These are phyloP conservation scores for Helobdella robusta DNA, from an alignment of 2,888 invertebrate genomes.

Conservation along the genomic window DNA sequence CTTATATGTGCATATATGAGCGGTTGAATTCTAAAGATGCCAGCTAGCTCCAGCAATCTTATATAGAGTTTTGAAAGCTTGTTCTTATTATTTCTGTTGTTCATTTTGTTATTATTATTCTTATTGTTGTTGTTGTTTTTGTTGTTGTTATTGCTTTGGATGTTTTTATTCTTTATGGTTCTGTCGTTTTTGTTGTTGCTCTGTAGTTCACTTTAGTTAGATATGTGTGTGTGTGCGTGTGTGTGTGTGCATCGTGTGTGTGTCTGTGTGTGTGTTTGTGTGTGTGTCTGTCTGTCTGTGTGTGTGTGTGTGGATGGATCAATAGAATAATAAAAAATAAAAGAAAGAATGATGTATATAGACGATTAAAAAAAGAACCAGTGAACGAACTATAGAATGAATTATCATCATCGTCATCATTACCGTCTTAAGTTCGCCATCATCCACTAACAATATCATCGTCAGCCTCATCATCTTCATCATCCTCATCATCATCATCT, in stretches of 20 bases:
- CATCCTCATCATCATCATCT: slow-evolving; percentile 20
- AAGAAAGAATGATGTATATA: too few species aligned
- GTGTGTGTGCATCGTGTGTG: too few species aligned
- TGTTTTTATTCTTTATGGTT: neutral
- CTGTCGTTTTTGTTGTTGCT: neutral
- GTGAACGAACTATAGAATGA: neutral
- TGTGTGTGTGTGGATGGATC: neutral
- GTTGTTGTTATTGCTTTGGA: neutral
- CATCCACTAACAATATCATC: slow-evolving; percentile 18
- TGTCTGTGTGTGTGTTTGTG: too few species aligned
- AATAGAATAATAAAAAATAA: too few species aligned
- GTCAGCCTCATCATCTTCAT: slow-evolving; percentile 20
- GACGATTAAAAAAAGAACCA: too few species aligned
- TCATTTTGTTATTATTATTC: neutral
- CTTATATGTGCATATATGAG: too few species aligned
- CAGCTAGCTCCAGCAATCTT: too few species aligned
- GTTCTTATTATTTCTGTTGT: neutral
- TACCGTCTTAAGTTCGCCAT: neutral
- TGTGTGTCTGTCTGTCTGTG: neutral
- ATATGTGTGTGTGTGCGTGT: too few species aligned
- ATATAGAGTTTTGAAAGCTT: too few species aligned
- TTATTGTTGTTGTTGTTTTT: neutral
- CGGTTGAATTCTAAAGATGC: too few species aligned
- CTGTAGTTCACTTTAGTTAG: neutral
- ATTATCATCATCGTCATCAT: neutral